A percentile compares a stretch with the other conserved stretches of the same genome.
Conservation (phyloP, 2,888 invertebrate species). For the Euzetes globulus region DNA sequence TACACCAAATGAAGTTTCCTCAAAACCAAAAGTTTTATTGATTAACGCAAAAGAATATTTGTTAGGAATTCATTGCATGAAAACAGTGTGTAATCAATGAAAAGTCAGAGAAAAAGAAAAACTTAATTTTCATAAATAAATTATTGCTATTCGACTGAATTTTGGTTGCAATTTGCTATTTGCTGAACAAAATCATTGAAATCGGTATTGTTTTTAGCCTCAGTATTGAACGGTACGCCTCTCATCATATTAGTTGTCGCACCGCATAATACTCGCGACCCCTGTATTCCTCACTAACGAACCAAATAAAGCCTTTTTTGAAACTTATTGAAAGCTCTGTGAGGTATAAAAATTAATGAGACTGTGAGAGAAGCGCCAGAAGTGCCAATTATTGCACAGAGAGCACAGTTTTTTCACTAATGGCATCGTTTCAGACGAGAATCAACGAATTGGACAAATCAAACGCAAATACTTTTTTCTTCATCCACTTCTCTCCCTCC, state of each 20-base stretch:
- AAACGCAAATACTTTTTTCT: constrained; percentile 1
- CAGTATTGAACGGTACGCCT: not conserved
- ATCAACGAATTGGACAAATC: constrained; percentile 20
- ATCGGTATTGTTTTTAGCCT: not conserved
- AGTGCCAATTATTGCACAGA: constrained; percentile 21
- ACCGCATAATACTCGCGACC: constrained; percentile 18
- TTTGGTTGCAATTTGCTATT: constrained; percentile 14
- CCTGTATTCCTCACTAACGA: constrained; percentile 23
- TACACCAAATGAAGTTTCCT: no score
- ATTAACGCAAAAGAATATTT: not conserved
- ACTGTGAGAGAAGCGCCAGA: constrained; percentile 11
- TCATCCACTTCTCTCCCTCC: not conserved
- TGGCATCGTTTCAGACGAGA: constrained; percentile 13
- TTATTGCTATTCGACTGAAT: constrained; percentile 16
- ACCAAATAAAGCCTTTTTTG: constrained; percentile 26
- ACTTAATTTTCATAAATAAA: constrained; percentile 26
- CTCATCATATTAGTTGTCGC: constrained; percentile 27
- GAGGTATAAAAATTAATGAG: constrained; percentile 29
- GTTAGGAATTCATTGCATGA: not conserved
- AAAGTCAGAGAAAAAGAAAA: not conserved
- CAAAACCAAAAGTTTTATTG: no score
- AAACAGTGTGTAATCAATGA: not conserved
- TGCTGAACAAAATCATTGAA: not conserved
- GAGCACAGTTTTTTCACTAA: constrained; percentile 5
- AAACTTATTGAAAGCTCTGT: constrained; percentile 29